Evolutionary conservation across 2,888 invertebrate species (phyloP), one percentile per base, ranked within the genome.

Genomic region (Nomada ferruginata): DNA sequence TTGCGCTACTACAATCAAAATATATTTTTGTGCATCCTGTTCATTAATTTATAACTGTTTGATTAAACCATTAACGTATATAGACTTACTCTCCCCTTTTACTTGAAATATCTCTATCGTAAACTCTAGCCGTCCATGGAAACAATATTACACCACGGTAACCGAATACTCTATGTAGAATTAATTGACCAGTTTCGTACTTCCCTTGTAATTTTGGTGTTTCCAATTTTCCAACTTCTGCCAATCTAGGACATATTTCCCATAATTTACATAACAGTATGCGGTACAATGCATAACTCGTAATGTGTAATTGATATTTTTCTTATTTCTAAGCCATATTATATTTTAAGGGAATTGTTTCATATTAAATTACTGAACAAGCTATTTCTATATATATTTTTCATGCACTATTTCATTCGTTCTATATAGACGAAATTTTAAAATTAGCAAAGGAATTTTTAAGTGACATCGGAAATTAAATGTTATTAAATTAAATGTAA

Each of bases 121-220:
- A 99, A 0, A 99, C 98, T 92, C 98, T 95, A 11, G 99, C 99
- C 82, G 98, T 94, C 99, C 99, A 99, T 1, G 99, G 99, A 93
- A 99, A 99, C 69, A 99, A 95, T 77, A 99, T 97, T 18, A 99
- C 98, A 5, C 99, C 99, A 89, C 99, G 95, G 93, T 99, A 99
- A 20, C 99, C 99, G 94, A 99, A 99, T 23, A 99, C 97, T 91
- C 98, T 96, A 93, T 99, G 99, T 71, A 99, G 95, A 94, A 99
- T 99, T 82, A 99, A 94, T 94, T 99, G 99, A 13, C 99, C 99
- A 4, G 99, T 98, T 91, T 98, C 98, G 95, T 99, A 99, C 94
- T 98, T 98, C 60, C 98, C 98, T 85, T 97, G 95, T 75, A 96
- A 93, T 95, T 98, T 98, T 53, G 98, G 98, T 52, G 96, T 94